A percentile compares a stretch with the other conserved stretches of the same genome.
phyloP scores from a whole-genome alignment of 2,113 vertebrate species.

The Phaetusa simplex region DNA sequence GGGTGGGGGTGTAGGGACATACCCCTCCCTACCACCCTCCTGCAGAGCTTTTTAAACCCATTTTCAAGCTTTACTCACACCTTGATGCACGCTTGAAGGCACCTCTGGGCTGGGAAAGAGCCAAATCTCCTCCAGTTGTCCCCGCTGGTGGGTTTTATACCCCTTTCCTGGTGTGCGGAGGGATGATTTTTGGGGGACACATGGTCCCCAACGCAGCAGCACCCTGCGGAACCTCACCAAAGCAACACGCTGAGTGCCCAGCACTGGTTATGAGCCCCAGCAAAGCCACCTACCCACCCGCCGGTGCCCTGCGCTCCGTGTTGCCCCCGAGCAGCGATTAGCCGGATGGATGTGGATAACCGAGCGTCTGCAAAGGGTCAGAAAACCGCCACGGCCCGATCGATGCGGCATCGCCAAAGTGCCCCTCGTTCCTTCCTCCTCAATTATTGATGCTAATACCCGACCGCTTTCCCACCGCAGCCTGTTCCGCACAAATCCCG shows the following conservation, averaged over 20 bases:
- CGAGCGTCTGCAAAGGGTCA: rapidly evolving
- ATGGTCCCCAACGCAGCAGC: not conserved
- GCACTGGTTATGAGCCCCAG: rapidly evolving
- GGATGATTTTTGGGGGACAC: rapidly evolving
- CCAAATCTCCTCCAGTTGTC: not conserved
- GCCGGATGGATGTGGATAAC: rapidly evolving
- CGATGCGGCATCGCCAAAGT: rapidly evolving
- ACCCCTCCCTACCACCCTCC: rapidly evolving
- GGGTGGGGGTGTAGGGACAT: not conserved
- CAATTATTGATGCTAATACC: not conserved
- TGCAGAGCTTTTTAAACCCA: not conserved
- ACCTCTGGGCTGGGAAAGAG: not conserved
- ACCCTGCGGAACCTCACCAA: not conserved
- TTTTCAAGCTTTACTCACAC: not conserved
- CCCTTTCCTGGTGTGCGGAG: rapidly evolving
- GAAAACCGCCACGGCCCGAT: not conserved
- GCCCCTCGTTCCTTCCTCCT: not conserved
- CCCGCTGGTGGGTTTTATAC: rapidly evolving
- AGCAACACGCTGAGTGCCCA: rapidly evolving
- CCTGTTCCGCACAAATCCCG: not conserved
- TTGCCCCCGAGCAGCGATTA: not conserved
- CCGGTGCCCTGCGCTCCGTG: rapidly evolving
- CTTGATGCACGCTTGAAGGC: rapidly evolving
- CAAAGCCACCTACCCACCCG: not conserved
- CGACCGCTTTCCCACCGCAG: not conserved